A percentile compares a stretch with the other conserved stretches of the same genome.
Evolutionary conservation across 1,140 invertebrate genomes (phyloP).

Genomic region (Bradysia coprophila): DNA sequence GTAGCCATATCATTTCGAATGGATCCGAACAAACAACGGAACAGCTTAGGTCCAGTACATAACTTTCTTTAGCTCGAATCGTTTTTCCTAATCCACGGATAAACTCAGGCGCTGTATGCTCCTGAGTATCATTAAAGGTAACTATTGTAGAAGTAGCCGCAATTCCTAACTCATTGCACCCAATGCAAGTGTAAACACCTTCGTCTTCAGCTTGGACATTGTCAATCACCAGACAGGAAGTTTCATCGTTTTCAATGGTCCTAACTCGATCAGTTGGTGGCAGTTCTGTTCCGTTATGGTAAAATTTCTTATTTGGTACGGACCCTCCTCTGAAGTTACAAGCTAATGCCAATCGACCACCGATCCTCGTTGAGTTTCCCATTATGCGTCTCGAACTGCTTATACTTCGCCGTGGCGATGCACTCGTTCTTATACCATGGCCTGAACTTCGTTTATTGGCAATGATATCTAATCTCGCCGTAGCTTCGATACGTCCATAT

Average conservation of each 20-base stretch:
- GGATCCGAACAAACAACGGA: conserved; percentile 32
- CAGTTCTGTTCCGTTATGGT: conserved; percentile 32
- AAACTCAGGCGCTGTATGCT: conserved; percentile 13
- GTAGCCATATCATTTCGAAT: conserved; percentile 44
- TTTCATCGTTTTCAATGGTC: conserved; percentile 12
- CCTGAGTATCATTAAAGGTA: conserved; percentile 7
- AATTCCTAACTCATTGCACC: conserved; percentile 42
- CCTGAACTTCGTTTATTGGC: conserved; percentile 26
- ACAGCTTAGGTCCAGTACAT: conserved; percentile 35
- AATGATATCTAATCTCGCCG: conserved; percentile 62
- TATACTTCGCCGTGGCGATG: conserved; percentile 18
- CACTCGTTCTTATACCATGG: conserved; percentile 24
- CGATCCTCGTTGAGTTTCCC: conserved; percentile 22
- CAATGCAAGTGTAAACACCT: conserved; percentile 52
- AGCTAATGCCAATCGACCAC: conserved; percentile 31
- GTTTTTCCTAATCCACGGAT: conserved; percentile 19
- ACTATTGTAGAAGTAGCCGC: conserved; percentile 9
- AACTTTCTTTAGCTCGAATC: conserved; percentile 30
- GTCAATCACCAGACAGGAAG: conserved; percentile 27
- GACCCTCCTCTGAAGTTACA: conserved; percentile 34
- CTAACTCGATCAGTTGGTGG: conserved; percentile 13
- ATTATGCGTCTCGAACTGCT: conserved; percentile 18
- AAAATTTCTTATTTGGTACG: conserved; percentile 37
- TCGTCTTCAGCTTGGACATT: conserved; percentile 29
- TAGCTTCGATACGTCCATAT: conserved; percentile 59